phyloP scores from a whole-genome alignment of 1,140 invertebrate genomes.

The Belonocnema kinseyi region DNA sequence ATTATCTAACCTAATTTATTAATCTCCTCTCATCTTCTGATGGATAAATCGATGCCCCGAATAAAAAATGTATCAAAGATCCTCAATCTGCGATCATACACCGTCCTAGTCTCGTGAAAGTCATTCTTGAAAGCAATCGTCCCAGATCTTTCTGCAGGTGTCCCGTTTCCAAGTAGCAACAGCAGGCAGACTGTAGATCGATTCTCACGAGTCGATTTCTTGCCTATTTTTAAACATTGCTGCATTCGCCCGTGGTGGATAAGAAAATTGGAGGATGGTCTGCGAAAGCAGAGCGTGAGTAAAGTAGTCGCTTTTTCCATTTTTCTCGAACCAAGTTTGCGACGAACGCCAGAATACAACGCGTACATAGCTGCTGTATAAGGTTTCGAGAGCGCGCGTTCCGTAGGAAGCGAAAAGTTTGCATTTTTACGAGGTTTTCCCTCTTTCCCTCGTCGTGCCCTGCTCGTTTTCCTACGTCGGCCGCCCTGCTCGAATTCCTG shows the following conservation, averaged over 20 bases:
- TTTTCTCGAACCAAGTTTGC: conserved; percentile 16
- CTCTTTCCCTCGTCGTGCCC: conserved; percentile 22
- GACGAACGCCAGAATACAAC: conserved; percentile 6
- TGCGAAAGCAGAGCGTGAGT: neutral
- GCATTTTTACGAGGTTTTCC: conserved; percentile 62
- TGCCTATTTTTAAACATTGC: conserved; percentile 15
- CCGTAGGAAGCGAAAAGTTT: conserved; percentile 53
- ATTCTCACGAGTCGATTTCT: conserved; percentile 7
- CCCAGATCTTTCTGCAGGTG: neutral
- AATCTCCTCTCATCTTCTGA: too few species aligned
- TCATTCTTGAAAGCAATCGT: neutral
- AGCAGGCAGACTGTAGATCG: neutral
- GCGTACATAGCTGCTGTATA: conserved; percentile 28
- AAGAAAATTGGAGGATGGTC: conserved; percentile 20
- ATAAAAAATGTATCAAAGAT: neutral
- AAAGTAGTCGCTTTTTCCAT: neutral
- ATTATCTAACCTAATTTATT: too few species aligned
- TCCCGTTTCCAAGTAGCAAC: neutral
- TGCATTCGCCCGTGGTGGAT: neutral
- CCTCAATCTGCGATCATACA: neutral
- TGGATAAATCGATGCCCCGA: neutral
- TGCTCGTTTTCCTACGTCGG: conserved; percentile 25
- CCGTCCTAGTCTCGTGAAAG: neutral
- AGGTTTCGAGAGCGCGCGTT: conserved; percentile 17
- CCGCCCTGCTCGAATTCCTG: conserved; percentile 55